Percentiles rank a stretch among this genome's conserved stretches.
Evolutionary conservation across 2,113 vertebrate species (phyloP).

Genomic region (Aix galericulata): DNA sequence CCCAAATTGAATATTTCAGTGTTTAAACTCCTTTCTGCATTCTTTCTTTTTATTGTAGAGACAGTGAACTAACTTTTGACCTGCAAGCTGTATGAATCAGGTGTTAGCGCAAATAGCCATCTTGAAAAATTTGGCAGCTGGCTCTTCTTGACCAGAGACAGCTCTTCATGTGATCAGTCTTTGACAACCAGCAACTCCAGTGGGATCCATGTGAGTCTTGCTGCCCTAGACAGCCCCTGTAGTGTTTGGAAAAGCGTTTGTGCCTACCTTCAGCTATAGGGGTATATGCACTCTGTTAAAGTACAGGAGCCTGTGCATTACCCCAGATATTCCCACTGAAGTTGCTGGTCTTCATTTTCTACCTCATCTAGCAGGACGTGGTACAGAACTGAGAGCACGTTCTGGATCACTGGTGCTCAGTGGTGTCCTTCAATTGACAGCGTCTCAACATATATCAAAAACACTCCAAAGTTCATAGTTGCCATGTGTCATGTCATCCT

Average conservation of each 20-base stretch:
- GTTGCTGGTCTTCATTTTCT: neutral
- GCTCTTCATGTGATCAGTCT: neutral
- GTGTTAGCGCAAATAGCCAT: neutral
- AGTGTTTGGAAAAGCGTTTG: neutral
- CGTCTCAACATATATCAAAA: neutral
- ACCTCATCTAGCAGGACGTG: neutral
- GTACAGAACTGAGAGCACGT: rapidly evolving
- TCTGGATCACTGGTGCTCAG: neutral
- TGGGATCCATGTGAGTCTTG: rapidly evolving
- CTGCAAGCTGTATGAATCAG: neutral
- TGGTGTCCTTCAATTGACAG: neutral
- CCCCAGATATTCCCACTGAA: neutral
- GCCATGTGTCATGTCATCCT: neutral
- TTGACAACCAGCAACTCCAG: neutral
- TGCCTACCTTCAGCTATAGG: neutral
- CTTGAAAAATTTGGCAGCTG: neutral
- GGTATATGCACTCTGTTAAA: neutral
- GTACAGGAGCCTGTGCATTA: neutral
- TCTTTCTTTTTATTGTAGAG: neutral
- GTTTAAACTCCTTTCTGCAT: neutral
- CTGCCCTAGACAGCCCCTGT: neutral
- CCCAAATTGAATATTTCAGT: neutral
- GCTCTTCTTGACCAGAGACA: neutral
- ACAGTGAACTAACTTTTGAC: neutral
- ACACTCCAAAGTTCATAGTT: neutral